Evolutionary conservation across 1,140 invertebrate species (phyloP).

Genomic region (Antheraea mylitta): DNA sequence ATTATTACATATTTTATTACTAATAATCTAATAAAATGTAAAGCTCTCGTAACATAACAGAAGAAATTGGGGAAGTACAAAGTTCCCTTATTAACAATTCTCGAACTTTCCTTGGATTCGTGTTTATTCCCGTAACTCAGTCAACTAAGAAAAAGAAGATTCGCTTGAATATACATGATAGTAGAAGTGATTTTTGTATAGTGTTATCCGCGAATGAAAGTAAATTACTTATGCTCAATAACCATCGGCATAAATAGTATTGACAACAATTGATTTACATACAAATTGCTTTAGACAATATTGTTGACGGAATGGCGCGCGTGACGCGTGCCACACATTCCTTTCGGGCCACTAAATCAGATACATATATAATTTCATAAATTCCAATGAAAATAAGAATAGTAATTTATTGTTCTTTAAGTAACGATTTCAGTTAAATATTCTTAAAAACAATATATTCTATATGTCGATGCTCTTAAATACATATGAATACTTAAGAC

Average conservation of each 20-base stretch:
- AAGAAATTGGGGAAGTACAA: slow-evolving; percentile 30
- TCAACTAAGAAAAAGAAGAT: neutral
- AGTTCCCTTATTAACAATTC: slow-evolving; percentile 65
- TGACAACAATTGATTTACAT: slow-evolving; percentile 78
- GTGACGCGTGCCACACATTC: slow-evolving; percentile 55
- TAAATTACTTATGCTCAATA: slow-evolving; percentile 73
- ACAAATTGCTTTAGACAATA: slow-evolving; percentile 78
- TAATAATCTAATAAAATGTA: slow-evolving; percentile 68
- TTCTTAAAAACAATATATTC: too few relatives aligned
- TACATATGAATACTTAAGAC: too few relatives aligned
- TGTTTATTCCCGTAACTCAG: slow-evolving; percentile 44
- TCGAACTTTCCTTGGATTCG: slow-evolving; percentile 44
- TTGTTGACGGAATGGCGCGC: slow-evolving; percentile 72
- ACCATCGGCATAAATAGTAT: slow-evolving; percentile 77
- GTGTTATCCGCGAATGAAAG: slow-evolving; percentile 38
- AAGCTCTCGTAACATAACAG: slow-evolving; percentile 48
- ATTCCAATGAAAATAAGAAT: too few relatives aligned
- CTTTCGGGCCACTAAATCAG: slow-evolving; percentile 34
- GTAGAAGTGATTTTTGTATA: slow-evolving; percentile 24
- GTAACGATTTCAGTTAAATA: too few relatives aligned
- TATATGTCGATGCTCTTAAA: too few relatives aligned
- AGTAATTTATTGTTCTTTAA: too few relatives aligned
- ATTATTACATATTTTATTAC: slow-evolving; percentile 54
- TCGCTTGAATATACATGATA: neutral
- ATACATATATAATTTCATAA: slow-evolving; percentile 9